phyloP scores from a whole-genome alignment of 2,113 vertebrate species.

The Pollimyrus isidori region DNA sequence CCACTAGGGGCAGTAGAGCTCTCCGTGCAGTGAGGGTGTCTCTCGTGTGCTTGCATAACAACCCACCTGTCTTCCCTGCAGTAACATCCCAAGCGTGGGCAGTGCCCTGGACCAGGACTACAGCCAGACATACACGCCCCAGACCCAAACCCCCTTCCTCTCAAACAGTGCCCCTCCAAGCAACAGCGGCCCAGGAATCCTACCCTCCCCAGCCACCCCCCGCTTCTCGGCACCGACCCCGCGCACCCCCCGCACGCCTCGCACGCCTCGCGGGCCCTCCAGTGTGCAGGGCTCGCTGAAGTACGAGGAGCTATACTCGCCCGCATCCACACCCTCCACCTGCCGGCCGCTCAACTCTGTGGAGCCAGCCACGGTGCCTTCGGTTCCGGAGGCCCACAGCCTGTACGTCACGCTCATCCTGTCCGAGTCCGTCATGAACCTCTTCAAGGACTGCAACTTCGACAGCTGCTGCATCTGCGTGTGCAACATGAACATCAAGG shows the following conservation, averaged over 20 bases:
- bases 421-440: slow-evolving; percentile 93
- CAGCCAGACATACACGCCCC: slow-evolving; percentile 84
- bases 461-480: slow-evolving; percentile 98
- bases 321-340: slow-evolving; percentile 91
- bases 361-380: slow-evolving; percentile 88
- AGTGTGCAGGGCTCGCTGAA: slow-evolving; percentile 93
- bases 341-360: slow-evolving; percentile 92
- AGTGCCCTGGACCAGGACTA: slow-evolving; percentile 90
- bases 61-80: slow-evolving; percentile 25
- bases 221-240: slow-evolving; percentile 87
- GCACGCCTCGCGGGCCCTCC: slow-evolving; percentile 86
- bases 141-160: slow-evolving; percentile 89
- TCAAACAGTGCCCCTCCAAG: slow-evolving; percentile 89
- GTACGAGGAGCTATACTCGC: slow-evolving; percentile 91
- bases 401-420: slow-evolving; percentile 98
- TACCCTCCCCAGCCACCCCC: slow-evolving; percentile 91
- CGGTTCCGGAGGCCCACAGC: slow-evolving; percentile 95
- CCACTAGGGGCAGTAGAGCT: neutral
- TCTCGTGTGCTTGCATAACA: neutral
- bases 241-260: slow-evolving; percentile 84
- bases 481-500: slow-evolving; percentile 98
- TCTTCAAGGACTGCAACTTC: slow-evolving; percentile 98
- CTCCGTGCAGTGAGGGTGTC: neutral
- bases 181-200: slow-evolving; percentile 82
- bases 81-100: slow-evolving; percentile 74